These are phyloP conservation scores for Psococerastis gibbosa DNA, from an alignment of 2,888 invertebrate genomes.

Conservation along the genomic window DNA sequence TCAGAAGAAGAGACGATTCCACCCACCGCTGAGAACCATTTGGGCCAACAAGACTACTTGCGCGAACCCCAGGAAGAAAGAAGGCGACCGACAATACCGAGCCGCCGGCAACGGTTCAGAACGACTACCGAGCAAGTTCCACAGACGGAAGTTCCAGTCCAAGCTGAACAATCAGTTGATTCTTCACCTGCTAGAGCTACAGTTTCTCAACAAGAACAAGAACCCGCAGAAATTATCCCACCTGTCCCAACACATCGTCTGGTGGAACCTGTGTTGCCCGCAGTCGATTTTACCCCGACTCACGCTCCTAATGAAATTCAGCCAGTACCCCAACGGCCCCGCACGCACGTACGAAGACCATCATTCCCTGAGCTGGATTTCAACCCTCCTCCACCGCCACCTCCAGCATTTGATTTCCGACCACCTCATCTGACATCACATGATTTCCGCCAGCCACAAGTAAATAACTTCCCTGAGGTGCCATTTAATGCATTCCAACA, in stretches of 20 bases:
- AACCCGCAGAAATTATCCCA: not conserved
- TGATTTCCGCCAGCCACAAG: not conserved
- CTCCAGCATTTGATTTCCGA: not conserved
- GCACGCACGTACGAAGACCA: no score
- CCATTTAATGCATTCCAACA: not conserved
- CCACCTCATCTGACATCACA: not conserved
- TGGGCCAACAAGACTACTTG: not conserved
- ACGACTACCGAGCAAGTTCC: conserved; percentile 25
- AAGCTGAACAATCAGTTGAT: conserved; percentile 11
- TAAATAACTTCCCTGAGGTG: not conserved
- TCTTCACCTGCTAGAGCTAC: not conserved
- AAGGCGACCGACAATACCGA: conserved; percentile 20
- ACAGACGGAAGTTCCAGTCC: conserved; percentile 17
- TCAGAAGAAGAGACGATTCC: conserved; percentile 8
- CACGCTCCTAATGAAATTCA: not conserved
- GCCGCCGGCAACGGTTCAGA: conserved; percentile 23
- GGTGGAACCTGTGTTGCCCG: not conserved
- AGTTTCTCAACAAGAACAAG: not conserved
- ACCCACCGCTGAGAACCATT: not conserved
- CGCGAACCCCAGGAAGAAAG: conserved; percentile 22
- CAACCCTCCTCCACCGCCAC: not conserved
- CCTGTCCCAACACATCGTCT: not conserved
- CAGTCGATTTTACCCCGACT: not conserved
- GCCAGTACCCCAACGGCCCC: not conserved
- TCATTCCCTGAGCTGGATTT: not conserved